Evolutionary conservation across 1,140 invertebrate genomes (phyloP).

Genomic region (Venustaconcha ellipsiformis): DNA sequence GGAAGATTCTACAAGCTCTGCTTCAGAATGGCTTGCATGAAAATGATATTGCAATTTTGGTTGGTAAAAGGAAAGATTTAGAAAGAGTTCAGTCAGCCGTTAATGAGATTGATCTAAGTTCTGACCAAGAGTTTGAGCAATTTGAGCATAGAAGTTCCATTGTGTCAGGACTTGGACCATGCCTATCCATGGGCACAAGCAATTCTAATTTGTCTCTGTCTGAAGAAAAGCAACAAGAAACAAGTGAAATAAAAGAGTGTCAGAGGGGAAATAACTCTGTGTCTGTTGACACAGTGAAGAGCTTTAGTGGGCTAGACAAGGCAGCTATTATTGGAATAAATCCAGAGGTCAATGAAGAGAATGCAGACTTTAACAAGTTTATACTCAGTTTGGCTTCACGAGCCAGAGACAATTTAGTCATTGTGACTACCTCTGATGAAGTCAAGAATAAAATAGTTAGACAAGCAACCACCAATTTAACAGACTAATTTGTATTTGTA

Average conservation of each 20-base stretch:
- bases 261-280: conserved; percentile 5
- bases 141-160: no score
- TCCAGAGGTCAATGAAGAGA: conserved; percentile 48
- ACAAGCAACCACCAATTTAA: neutral
- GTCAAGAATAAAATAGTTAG: conserved; percentile 30
- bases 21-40: conserved; percentile 38
- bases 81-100: conserved; percentile 25
- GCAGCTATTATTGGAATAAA: conserved; percentile 54
- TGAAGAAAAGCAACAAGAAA: conserved; percentile 16
- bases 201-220: no score
- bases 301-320: conserved; percentile 57
- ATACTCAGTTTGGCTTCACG: conserved; percentile 54
- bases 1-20: conserved; percentile 36
- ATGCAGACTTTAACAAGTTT: conserved; percentile 57
- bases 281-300: conserved; percentile 49
- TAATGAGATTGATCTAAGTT: no score
- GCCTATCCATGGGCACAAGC: no score
- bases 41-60: conserved; percentile 53
- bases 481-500: no score
- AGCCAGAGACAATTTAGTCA: conserved; percentile 55
- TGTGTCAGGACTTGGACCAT: no score
- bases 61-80: conserved; percentile 44
- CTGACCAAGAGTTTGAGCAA: no score
- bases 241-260: conserved; percentile 16
- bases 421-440: conserved; percentile 56